A percentile compares a stretch with the other conserved stretches of the same genome.
These are phyloP conservation scores for Halcyon leucocephala DNA, from an alignment of 2,797 vertebrate species.

Conservation along the genomic window DNA sequence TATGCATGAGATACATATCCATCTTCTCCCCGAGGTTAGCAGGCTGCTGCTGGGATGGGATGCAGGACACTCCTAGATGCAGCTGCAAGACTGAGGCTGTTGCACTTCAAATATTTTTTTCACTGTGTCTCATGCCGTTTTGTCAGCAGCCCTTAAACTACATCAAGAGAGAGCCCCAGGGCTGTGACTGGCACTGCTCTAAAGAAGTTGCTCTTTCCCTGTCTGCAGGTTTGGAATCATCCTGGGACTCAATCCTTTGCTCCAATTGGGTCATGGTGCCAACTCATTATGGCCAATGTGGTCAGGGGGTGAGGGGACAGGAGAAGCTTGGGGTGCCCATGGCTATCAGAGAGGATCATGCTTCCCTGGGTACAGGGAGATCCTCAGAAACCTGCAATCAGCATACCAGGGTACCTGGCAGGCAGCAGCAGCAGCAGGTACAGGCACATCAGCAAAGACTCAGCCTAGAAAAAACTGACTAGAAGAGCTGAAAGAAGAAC, in stretches of 20 bases:
- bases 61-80: background rate
- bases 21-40: rapidly evolving
- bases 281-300: background rate
- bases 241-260: background rate
- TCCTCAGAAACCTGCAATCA: background rate
- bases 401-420: background rate
- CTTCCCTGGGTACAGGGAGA: background rate
- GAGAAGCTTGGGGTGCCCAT: background rate
- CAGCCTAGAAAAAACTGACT: background rate
- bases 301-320: background rate
- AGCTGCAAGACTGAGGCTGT: background rate
- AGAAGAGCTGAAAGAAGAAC: background rate
- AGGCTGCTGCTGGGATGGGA: rapidly evolving
- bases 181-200: background rate
- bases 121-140: background rate
- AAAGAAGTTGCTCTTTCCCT: background rate
- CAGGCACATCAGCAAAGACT: background rate
- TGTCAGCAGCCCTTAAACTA: background rate
- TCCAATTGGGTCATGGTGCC: background rate
- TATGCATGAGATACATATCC: rapidly evolving
- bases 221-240: background rate
- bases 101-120: background rate
- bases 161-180: background rate
- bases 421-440: background rate
- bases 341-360: rapidly evolving